Evolutionary conservation across 2,888 invertebrate genomes (phyloP).

Genomic region (Erpobdella octoculata): DNA sequence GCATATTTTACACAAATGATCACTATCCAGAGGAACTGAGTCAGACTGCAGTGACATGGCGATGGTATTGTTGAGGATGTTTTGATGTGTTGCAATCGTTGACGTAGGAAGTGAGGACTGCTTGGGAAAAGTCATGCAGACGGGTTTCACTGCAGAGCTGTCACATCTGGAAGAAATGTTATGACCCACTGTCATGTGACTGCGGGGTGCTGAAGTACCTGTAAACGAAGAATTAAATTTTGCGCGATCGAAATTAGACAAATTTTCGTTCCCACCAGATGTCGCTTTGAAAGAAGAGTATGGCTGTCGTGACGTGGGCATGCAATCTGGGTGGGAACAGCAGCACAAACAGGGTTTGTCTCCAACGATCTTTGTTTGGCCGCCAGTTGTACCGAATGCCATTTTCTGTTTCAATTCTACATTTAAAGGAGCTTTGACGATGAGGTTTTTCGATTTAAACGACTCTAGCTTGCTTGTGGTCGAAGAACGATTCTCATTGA

Average conservation of each 20-base stretch:
- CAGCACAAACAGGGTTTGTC: neutral
- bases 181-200: neutral
- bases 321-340: neutral
- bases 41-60: neutral
- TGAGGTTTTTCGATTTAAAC: neutral
- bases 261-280: no score
- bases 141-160: neutral
- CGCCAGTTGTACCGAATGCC: neutral
- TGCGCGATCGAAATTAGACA: no score
- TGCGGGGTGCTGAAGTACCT: neutral
- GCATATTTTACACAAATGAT: neutral
- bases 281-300: no score
- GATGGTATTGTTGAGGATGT: conserved; percentile 14
- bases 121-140: neutral
- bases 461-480: neutral
- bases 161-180: neutral
- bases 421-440: neutral
- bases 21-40: neutral
- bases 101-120: neutral
- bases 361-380: no score
- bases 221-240: no score
- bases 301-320: neutral
- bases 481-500: neutral
- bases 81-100: neutral
- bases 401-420: neutral